These are phyloP conservation scores for Antheraea pernyi DNA, from an alignment of 1,140 invertebrate species.

Conservation along the genomic window DNA sequence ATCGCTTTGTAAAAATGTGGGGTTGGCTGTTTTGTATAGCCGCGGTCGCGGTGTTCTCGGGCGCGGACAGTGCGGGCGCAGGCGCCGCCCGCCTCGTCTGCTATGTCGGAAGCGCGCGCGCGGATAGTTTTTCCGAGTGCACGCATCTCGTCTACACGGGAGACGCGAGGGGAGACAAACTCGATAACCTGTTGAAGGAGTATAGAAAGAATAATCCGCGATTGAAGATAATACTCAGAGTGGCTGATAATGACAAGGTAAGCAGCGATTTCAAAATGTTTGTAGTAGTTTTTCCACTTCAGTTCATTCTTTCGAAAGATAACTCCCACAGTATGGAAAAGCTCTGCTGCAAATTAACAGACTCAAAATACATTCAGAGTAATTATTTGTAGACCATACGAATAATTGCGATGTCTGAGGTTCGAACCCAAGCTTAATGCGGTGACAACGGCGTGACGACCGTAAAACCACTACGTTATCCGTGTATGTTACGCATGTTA, in stretches of 20 bases:
- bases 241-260: constrained; percentile 71
- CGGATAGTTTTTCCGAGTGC: constrained; percentile 58
- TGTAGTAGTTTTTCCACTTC: too few relatives aligned
- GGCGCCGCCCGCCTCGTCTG: constrained; percentile 74
- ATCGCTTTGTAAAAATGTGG: constrained; percentile 47
- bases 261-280: constrained; percentile 1
- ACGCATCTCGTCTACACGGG: constrained; percentile 76
- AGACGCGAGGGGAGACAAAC: constrained; percentile 65
- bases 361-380: too few relatives aligned
- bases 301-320: too few relatives aligned
- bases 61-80: constrained; percentile 50
- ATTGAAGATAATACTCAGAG: constrained; percentile 69
- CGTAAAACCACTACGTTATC: too few relatives aligned
- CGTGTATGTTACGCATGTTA: too few relatives aligned
- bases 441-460: too few relatives aligned
- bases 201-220: constrained; percentile 71
- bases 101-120: constrained; percentile 62
- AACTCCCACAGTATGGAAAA: too few relatives aligned
- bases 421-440: too few relatives aligned
- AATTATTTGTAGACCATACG: too few relatives aligned
- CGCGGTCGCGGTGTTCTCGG: constrained; percentile 45
- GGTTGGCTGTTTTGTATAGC: constrained; percentile 49
- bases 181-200: constrained; percentile 63
- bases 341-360: too few relatives aligned
- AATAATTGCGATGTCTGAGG: too few relatives aligned